A percentile compares a stretch with the other conserved stretches of the same genome.
phyloP scores from a whole-genome alignment of 1,140 invertebrate species.

The Drosophila chauvacae region DNA sequence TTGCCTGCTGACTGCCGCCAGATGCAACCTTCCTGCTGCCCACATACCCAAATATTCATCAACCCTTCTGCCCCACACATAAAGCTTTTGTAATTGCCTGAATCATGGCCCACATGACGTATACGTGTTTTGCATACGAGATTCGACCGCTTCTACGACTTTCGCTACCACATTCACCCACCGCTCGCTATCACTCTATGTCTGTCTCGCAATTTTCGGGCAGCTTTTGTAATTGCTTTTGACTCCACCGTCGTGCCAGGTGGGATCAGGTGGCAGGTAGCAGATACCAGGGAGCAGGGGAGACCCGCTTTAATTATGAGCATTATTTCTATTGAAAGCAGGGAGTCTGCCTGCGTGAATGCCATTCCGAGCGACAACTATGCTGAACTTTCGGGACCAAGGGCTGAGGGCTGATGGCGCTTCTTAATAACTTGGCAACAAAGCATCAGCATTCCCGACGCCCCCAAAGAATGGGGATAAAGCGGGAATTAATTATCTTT shows the following conservation, averaged over 20 bases:
- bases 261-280: not conserved
- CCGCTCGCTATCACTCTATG: constrained; percentile 3
- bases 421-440: constrained; percentile 58
- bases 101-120: constrained; percentile 66
- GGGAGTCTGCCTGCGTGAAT: not conserved
- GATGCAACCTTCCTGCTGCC: constrained; percentile 10
- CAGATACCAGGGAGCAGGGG: not conserved
- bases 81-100: constrained; percentile 68
- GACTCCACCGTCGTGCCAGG: constrained; percentile 16
- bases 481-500: constrained; percentile 71
- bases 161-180: constrained; percentile 1
- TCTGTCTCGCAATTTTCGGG: constrained; percentile 53
- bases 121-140: constrained; percentile 74
- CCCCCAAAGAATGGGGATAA: constrained; percentile 18
- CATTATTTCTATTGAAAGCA: constrained; percentile 21
- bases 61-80: constrained; percentile 17
- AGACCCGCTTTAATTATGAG: constrained; percentile 59
- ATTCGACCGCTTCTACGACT: constrained; percentile 18
- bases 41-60: not conserved
- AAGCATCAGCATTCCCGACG: constrained; percentile 32
- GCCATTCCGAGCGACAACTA: constrained; percentile 20
- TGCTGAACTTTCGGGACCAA: constrained; percentile 7
- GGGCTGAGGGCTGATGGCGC: not conserved
- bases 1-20: not conserved
- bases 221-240: constrained; percentile 69